Conservation (phyloP, 2,888 invertebrate species). For the Leptothorax acervorum region DNA sequence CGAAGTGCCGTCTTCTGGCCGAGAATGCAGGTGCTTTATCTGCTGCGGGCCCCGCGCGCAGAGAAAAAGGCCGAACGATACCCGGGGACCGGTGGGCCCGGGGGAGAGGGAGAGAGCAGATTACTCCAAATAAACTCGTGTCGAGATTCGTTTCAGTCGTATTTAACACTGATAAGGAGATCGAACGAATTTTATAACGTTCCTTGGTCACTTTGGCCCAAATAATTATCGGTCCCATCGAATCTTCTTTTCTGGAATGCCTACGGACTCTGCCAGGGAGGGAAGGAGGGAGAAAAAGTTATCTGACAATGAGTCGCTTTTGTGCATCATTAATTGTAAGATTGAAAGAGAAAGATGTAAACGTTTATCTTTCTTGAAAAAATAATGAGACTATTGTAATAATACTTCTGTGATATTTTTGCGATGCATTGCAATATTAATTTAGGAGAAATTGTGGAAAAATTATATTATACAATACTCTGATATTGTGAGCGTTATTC, state of each 20-base stretch:
- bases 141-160: slow-evolving; percentile 69
- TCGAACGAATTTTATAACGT: slow-evolving; percentile 64
- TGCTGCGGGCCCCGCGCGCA: slow-evolving; percentile 55
- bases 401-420: background rate
- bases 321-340: slow-evolving; percentile 2
- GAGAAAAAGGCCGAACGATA: slow-evolving; percentile 47
- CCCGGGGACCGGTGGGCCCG: background rate
- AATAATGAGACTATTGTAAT: background rate
- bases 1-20: slow-evolving; percentile 74
- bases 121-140: slow-evolving; percentile 74
- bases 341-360: background rate
- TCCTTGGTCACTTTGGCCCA: slow-evolving; percentile 39
- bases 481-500: background rate
- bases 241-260: slow-evolving; percentile 66
- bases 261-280: slow-evolving; percentile 8
- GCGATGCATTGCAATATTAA: background rate
- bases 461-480: background rate
- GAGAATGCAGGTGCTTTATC: slow-evolving; percentile 77
- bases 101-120: slow-evolving; percentile 36
- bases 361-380: background rate
- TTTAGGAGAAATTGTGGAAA: background rate
- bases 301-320: slow-evolving; percentile 23
- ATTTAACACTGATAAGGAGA: slow-evolving; percentile 68
- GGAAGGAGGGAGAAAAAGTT: background rate
- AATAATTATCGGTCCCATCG: slow-evolving; percentile 66